Evolutionary conservation across 2,888 invertebrate species (phyloP), one percentile per base, ranked within the genome.

Genomic region (Flexamia atlantica): DNA sequence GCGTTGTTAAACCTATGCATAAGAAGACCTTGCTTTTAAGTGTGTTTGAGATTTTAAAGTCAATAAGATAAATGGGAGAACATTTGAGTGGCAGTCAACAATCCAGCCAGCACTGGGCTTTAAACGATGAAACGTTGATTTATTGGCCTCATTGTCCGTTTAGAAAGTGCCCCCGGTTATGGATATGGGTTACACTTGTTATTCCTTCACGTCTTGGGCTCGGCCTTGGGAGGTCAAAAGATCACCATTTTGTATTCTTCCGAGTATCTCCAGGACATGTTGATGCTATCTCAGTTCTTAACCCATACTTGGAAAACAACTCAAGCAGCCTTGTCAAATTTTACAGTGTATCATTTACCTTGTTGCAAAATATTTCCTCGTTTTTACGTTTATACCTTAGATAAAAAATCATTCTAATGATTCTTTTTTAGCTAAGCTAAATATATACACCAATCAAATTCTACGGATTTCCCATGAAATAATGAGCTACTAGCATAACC

Each of bases 121-220:
- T 64, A 64, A 64, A 64, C 30, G 64, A 64, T 3, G 28, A 64
- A 64, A 64, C 20, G 64, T 25, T 64, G 64, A 64, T 64, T 64
- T 64, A 64, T 30, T 28, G 30, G 30, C 64, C 64, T 64, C 64
- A 28, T 64, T 64, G 64, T 64, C 30, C 30, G 64, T 64, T 30
- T 64, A 64, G 64, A 42, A 72, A 72, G 72, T 72, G 72, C 76
- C 76, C 25, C 50, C 30, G 40, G 76, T 76, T 76, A 76, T 76
- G 76, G 50, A 76, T 76, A 46, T 76, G 46, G 76, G 76, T 50
- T 50, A 50, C 50, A 50, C 76, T 76, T 76, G 76, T 76, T 70
- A 76, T 76, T 70, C 70, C 23, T n/a, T n/a, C 17, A 2, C 12
- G 70, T 12, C 25, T 9, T 70, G 32, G 57, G n/a, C n/a, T 28